These are phyloP conservation scores for Chymomyza procnemis DNA, from an alignment of 2,888 invertebrate genomes.

Conservation along the genomic window DNA sequence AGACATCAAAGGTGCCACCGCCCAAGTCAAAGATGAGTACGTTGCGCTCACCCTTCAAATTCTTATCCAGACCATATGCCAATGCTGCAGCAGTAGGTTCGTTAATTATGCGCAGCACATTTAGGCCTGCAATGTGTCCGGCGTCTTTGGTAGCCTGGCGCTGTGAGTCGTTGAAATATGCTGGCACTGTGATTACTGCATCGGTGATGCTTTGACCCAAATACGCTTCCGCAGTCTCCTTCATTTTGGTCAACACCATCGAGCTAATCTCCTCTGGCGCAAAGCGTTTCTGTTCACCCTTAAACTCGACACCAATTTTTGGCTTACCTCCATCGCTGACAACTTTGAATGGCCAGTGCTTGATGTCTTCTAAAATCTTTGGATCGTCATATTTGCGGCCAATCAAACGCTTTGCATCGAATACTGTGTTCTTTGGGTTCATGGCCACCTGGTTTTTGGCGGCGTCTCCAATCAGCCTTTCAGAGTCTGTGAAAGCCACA, in stretches of 20 bases:
- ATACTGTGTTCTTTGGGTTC: conserved; percentile 93
- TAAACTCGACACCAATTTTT: conserved; percentile 90
- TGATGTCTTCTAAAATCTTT: conserved; percentile 94
- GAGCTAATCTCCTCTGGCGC: conserved; percentile 94
- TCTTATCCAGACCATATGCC: conserved; percentile 93
- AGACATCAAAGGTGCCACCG: conserved; percentile 97
- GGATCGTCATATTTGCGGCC: conserved; percentile 93
- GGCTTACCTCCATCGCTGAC: conserved; percentile 88
- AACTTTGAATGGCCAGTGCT: conserved; percentile 96
- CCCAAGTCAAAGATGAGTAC: conserved; percentile 83
- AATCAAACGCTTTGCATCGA: conserved; percentile 96
- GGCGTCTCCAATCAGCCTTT: conserved; percentile 85
- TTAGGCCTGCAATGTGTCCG: conserved; percentile 92
- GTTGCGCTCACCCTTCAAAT: conserved; percentile 88
- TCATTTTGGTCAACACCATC: conserved; percentile 96
- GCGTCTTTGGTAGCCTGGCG: conserved; percentile 96
- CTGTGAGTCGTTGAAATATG: conserved; percentile 93
- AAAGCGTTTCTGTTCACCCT: conserved; percentile 92
- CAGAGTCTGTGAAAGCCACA: conserved; percentile 90
- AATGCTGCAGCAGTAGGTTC: conserved; percentile 95
- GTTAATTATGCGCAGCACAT: conserved; percentile 93
- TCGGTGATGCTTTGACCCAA: conserved; percentile 89
- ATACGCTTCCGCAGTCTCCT: conserved; percentile 93
- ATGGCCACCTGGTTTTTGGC: conserved; percentile 91
- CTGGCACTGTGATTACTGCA: conserved; percentile 93